Conservation (phyloP, 1,140 invertebrate genomes). For the Trichoplusia ni region DNA sequence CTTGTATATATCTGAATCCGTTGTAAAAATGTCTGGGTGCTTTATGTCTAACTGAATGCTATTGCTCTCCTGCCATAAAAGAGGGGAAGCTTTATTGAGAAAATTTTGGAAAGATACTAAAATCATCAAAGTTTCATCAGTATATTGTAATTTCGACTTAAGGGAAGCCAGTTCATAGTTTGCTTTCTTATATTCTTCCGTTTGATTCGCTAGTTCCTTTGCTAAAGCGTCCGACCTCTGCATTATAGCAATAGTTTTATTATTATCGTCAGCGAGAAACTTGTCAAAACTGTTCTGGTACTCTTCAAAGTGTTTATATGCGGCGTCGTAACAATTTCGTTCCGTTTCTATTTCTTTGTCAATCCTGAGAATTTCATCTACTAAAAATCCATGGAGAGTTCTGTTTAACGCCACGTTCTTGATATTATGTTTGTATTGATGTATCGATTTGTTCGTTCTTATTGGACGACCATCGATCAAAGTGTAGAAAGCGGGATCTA, state of each 20-base stretch:
- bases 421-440: conserved; percentile 82
- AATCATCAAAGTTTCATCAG: conserved; percentile 84
- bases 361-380: conserved; percentile 83
- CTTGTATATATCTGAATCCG: conserved; percentile 61
- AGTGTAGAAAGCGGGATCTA: conserved; percentile 84
- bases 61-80: conserved; percentile 77
- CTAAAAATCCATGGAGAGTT: conserved; percentile 82
- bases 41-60: conserved; percentile 58
- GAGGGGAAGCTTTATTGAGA: conserved; percentile 82
- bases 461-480: conserved; percentile 82
- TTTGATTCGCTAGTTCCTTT: conserved; percentile 76
- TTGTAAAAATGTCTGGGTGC: conserved; percentile 53
- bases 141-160: conserved; percentile 83
- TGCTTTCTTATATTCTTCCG: conserved; percentile 78
- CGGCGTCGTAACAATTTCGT: conserved; percentile 78
- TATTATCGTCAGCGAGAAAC: conserved; percentile 84
- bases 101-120: conserved; percentile 85
- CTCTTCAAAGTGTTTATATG: conserved; percentile 81
- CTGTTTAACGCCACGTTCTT: conserved; percentile 81
- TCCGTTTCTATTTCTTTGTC: conserved; percentile 84
- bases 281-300: conserved; percentile 84
- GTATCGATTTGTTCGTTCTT: conserved; percentile 79
- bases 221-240: conserved; percentile 78
- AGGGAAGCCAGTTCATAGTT: conserved; percentile 77
- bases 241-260: conserved; percentile 82